These are phyloP conservation scores for Enteromius argenteus DNA, from an alignment of 2,797 vertebrate genomes.

Conservation along the genomic window DNA sequence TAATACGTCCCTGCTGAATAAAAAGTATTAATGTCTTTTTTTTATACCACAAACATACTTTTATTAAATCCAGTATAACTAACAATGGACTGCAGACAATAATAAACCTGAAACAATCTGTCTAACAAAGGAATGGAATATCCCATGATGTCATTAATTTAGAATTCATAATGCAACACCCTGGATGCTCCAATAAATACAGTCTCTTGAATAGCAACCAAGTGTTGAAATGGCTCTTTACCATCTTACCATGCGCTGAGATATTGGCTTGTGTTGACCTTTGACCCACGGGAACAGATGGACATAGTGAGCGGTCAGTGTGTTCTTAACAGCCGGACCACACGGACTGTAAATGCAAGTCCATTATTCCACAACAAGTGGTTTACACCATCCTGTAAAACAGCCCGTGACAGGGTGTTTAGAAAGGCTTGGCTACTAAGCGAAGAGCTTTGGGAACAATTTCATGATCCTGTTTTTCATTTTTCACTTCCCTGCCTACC, in stretches of 20 bases:
- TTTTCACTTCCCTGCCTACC: background rate
- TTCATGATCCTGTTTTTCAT: background rate
- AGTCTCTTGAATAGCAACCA: background rate
- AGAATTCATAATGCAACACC: background rate
- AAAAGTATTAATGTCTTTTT: background rate
- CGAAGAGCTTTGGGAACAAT: background rate
- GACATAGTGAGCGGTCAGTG: background rate
- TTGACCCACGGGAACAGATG: background rate
- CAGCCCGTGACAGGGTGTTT: constrained; percentile 1
- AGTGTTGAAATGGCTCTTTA: background rate
- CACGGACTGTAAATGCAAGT: background rate
- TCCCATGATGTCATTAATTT: background rate
- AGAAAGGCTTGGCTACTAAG: background rate
- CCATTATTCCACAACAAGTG: constrained; percentile 18
- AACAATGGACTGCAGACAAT: background rate
- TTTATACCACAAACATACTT: background rate
- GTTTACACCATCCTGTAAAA: constrained; percentile 18
- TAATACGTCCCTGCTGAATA: background rate
- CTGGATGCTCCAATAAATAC: background rate
- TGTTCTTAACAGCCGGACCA: constrained; percentile 9
- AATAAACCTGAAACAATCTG: background rate
- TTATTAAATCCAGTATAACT: background rate
- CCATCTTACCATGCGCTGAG: background rate
- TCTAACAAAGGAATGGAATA: background rate
- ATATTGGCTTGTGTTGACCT: constrained; percentile 11